These are phyloP conservation scores for Microctonus hyperodae DNA, from an alignment of 2,888 invertebrate species.

Conservation along the genomic window DNA sequence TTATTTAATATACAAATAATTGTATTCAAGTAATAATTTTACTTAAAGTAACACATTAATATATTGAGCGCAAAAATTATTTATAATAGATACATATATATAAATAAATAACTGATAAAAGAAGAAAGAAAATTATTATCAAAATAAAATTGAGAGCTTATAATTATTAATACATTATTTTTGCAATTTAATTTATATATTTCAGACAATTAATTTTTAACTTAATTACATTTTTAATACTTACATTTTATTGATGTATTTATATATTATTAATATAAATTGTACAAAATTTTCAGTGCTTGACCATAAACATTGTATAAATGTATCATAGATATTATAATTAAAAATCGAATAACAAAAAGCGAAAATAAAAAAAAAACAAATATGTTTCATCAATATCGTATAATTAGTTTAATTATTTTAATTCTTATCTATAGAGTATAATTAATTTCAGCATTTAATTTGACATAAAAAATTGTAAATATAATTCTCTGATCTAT, in stretches of 20 bases:
- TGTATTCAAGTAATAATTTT: not conserved
- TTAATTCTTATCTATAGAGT: conserved; percentile 13
- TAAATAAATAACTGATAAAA: no score
- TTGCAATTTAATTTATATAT: not conserved
- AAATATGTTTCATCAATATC: not conserved
- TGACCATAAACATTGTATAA: conserved; percentile 43
- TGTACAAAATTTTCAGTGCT: conserved; percentile 20
- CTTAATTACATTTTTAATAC: not conserved
- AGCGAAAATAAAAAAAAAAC: not conserved
- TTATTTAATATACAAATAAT: no score
- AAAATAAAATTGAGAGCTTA: not conserved
- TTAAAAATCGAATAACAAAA: not conserved
- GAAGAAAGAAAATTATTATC: not conserved
- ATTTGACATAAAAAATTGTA: conserved; percentile 23
- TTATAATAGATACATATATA: not conserved
- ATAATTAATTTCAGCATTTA: not conserved
- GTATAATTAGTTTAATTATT: conserved; percentile 17
- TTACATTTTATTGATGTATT: not conserved
- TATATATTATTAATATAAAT: conserved; percentile 6
- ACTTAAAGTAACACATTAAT: not conserved
- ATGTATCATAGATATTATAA: conserved; percentile 47
- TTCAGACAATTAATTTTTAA: not conserved
- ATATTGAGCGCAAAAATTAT: conserved; percentile 3
- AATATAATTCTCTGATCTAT: conserved; percentile 25
- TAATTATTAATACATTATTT: not conserved